Evolutionary conservation across 2,888 invertebrate genomes (phyloP).

Genomic region (Tipula helvola): DNA sequence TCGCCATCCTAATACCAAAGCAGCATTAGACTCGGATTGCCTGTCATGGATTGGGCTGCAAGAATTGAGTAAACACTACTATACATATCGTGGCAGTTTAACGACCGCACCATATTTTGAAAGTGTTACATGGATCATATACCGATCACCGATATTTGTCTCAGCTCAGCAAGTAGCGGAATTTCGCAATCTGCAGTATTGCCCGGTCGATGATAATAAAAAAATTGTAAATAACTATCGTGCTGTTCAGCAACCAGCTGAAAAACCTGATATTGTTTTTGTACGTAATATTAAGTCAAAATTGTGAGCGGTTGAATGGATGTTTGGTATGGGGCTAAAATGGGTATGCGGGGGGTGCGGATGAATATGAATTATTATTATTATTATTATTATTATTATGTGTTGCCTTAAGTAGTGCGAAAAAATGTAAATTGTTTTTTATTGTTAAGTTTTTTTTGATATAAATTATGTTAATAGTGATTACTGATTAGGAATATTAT

Average conservation of each 20-base stretch:
- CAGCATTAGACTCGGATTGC: conserved; percentile 43
- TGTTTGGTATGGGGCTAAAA: neutral
- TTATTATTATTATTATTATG: neutral
- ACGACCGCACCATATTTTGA: conserved; percentile 61
- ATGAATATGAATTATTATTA: neutral
- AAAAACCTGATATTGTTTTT: conserved; percentile 34
- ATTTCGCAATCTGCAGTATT: conserved; percentile 26
- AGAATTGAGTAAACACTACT: conserved; percentile 55
- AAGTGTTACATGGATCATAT: conserved; percentile 63
- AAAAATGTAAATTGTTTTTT: neutral
- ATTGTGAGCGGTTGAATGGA: conserved; percentile 25
- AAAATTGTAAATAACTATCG: conserved; percentile 35
- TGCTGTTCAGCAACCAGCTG: conserved; percentile 32
- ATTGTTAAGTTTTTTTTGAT: neutral
- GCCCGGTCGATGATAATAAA: conserved; percentile 33
- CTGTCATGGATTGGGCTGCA: conserved; percentile 54
- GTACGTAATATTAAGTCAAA: conserved; percentile 35
- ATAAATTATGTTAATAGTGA: neutral
- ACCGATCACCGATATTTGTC: conserved; percentile 53
- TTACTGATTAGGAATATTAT: neutral
- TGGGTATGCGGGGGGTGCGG: neutral
- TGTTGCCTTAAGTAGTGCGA: neutral
- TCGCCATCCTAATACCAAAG: conserved; percentile 31
- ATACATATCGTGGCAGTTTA: conserved; percentile 58
- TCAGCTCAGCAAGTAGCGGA: conserved; percentile 47